phyloP scores from a whole-genome alignment of 1,140 invertebrate species.

The Anoplolepis gracilipes region DNA sequence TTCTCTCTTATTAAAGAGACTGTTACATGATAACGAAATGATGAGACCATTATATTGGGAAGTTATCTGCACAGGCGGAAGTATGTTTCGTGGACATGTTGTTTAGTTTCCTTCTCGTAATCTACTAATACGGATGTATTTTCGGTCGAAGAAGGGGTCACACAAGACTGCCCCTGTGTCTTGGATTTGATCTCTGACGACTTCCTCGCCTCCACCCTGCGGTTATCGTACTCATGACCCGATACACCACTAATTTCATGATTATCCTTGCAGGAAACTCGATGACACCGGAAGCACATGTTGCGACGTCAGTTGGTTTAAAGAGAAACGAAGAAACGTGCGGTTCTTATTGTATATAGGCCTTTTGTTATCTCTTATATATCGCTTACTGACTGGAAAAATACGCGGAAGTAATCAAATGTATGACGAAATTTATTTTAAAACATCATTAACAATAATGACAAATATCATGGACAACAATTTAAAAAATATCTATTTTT shows the following conservation, averaged over 20 bases:
- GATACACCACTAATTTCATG: constrained; percentile 74
- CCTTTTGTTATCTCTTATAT: background rate
- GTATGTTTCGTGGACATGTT: constrained; percentile 35
- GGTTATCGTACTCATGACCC: constrained; percentile 68
- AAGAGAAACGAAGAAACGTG: background rate
- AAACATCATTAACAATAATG: background rate
- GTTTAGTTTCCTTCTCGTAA: constrained; percentile 59
- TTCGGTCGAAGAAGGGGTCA: constrained; percentile 60
- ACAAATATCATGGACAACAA: too few species aligned
- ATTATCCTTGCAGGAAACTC: constrained; percentile 63
- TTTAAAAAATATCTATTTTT: too few species aligned
- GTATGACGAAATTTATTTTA: background rate
- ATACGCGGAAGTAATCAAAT: background rate
- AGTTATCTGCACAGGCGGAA: constrained; percentile 37
- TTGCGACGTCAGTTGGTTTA: constrained; percentile 55
- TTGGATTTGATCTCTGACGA: constrained; percentile 67
- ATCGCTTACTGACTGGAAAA: background rate
- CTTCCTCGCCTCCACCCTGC: constrained; percentile 66
- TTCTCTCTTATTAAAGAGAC: background rate
- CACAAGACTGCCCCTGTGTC: constrained; percentile 61
- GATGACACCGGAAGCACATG: constrained; percentile 56
- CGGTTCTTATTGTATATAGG: background rate
- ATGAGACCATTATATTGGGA: constrained; percentile 1
- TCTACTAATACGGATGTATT: constrained; percentile 51
- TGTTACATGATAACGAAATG: background rate